Evolutionary conservation across 2,797 vertebrate genomes (phyloP), one percentile per base, ranked within the genome.

Genomic region (Chanos chanos): DNA sequence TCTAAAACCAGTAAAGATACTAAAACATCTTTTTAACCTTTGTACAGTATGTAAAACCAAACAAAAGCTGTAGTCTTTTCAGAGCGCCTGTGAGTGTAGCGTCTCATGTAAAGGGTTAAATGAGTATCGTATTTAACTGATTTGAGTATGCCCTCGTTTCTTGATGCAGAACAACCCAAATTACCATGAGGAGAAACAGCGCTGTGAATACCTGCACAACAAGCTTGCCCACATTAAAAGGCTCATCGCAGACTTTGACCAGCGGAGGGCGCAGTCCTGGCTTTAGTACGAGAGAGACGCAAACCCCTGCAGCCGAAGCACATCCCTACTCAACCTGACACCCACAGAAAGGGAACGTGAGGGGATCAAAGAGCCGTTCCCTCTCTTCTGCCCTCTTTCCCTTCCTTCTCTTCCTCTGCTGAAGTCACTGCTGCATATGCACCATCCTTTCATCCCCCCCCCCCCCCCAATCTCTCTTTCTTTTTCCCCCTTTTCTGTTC

Each of bases 161-260:
- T 25, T 39, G 30, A 57, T 51, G 33, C 78, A 95, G 92, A 87
- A 90, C 49, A 92, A 83, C 66, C 93, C 94, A 31, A 93, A 86
- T 83, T 94, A 92, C 78, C 85, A 89, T 7, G 85, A 89, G 71
- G 88, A 93, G 84, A 97, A 96, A 61, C 87, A 85, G 39, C 91
- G 92, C 81, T 95, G 91, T 50, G 87, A 93, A 72, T 94, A 95
- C 77, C 91, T 96, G 82, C 93, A 96, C 86, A 92, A 91, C 78
- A 94, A 95, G 86, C 80, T 95, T 84, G 90, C 91, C 74, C 93
- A 94, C 77, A 94, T 95, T 82, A 95, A 94, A 81, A 86, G 87
- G 69, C 90, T 94, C 8, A 92, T 98, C 78, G 85, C 83, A 61
- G 92, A 96, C 77, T 98, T 92, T 71, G 94, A 97, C 87, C 85